Evolutionary conservation across 1,140 invertebrate species (phyloP).

Genomic region (Drosophila truncata): DNA sequence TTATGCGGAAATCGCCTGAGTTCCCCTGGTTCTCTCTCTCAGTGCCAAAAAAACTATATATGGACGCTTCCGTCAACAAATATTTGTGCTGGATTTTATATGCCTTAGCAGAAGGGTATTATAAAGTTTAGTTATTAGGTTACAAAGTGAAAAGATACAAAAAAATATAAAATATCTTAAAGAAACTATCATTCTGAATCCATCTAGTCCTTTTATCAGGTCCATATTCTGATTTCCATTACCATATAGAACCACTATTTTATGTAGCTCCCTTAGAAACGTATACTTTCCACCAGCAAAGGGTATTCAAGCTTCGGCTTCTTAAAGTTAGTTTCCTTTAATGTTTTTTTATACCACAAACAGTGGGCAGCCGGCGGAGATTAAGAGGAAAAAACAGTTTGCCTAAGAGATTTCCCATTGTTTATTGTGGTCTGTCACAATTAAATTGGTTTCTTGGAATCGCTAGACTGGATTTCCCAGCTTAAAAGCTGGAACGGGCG

Average conservation of each 20-base stretch:
- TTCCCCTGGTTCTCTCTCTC: conserved; percentile 19
- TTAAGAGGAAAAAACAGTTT: conserved; percentile 76
- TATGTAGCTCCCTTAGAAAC: not conserved
- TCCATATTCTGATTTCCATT: not conserved
- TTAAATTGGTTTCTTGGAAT: conserved; percentile 49
- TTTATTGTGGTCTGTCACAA: conserved; percentile 52
- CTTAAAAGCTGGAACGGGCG: conserved; percentile 9
- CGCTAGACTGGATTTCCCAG: conserved; percentile 19
- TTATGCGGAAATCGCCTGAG: conserved; percentile 57
- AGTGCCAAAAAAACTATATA: conserved; percentile 25
- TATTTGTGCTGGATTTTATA: conserved; percentile 56
- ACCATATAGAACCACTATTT: not conserved
- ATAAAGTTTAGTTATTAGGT: not conserved
- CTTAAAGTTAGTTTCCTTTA: not conserved
- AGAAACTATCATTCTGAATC: too few species aligned
- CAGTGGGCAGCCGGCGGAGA: conserved; percentile 46
- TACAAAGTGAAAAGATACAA: not conserved
- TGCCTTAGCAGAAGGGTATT: not conserved
- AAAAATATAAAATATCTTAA: not conserved
- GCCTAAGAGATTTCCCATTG: conserved; percentile 47
- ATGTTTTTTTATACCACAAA: conserved; percentile 48
- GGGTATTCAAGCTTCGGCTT: not conserved
- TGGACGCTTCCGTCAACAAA: conserved; percentile 66
- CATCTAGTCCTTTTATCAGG: not conserved
- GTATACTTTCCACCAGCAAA: not conserved